Percentiles rank a stretch among this genome's conserved stretches.
phyloP scores from a whole-genome alignment of 2,797 vertebrate genomes.

The Thripadectes ignobilis region DNA sequence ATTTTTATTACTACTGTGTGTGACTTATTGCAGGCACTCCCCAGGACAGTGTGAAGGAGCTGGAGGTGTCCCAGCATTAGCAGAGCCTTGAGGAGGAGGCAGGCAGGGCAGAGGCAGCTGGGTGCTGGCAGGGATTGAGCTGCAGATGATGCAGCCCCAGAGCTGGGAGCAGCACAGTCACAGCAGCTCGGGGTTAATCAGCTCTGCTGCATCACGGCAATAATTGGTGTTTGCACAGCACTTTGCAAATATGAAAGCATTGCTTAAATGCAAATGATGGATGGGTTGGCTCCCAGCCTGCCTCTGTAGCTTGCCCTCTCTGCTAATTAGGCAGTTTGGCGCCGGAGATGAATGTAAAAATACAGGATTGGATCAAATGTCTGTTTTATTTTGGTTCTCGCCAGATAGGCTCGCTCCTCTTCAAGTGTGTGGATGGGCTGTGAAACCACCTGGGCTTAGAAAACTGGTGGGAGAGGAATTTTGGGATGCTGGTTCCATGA shows the following conservation, averaged over 20 bases:
- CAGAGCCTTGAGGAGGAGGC: not conserved
- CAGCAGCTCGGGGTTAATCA: not conserved
- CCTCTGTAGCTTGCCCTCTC: not conserved
- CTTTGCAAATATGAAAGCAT: not conserved
- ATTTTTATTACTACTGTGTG: rapidly evolving
- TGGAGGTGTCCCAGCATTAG: not conserved
- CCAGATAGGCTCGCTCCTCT: not conserved
- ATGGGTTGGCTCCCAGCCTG: not conserved
- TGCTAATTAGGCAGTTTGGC: not conserved
- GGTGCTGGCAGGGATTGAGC: not conserved
- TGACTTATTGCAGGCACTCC: rapidly evolving
- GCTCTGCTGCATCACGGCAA: not conserved
- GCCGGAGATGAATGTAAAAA: not conserved
- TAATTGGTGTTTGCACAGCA: constrained; percentile 13
- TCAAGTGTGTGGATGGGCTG: not conserved
- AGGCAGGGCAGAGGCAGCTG: not conserved
- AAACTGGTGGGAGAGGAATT: not conserved
- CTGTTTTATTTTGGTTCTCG: not conserved
- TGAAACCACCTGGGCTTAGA: not conserved
- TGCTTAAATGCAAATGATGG: not conserved
- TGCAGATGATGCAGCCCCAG: not conserved
- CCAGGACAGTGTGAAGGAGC: not conserved
- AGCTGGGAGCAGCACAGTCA: not conserved
- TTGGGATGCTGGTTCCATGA: not conserved
- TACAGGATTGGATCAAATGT: not conserved